phyloP scores from a whole-genome alignment of 64 coral and sea anemone genomes.

The Pocillopora damicornis region DNA sequence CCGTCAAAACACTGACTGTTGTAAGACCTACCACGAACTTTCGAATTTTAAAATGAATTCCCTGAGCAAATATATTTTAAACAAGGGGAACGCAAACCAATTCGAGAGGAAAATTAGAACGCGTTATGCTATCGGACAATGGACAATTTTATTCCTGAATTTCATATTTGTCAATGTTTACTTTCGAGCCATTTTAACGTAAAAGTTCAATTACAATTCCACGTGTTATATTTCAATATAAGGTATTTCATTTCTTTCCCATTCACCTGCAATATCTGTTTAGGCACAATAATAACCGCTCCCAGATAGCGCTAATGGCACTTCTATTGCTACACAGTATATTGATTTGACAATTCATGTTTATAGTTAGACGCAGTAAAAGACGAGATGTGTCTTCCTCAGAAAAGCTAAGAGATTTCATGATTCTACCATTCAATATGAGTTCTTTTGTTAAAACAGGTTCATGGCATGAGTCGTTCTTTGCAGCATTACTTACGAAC shows the following conservation, averaged over 20 bases:
- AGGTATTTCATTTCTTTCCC: not conserved
- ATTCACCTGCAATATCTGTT: not conserved
- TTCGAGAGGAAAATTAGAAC: too few species aligned
- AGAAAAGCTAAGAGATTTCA: not conserved
- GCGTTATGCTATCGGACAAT: too few species aligned
- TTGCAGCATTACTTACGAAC: conserved; percentile 3
- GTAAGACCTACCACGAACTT: too few species aligned
- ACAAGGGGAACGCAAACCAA: too few species aligned
- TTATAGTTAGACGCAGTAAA: too few species aligned
- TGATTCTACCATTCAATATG: not conserved
- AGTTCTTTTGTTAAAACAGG: not conserved
- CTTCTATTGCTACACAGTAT: not conserved
- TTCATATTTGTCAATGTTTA: too few species aligned
- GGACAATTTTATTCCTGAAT: too few species aligned
- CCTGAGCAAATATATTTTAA: too few species aligned
- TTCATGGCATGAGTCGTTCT: not conserved
- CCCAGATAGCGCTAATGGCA: not conserved
- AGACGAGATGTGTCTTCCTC: not conserved
- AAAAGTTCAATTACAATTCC: not conserved
- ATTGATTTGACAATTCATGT: not conserved
- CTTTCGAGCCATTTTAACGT: too few species aligned
- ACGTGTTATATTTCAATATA: not conserved
- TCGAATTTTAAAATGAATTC: too few species aligned
- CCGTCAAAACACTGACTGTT: too few species aligned
- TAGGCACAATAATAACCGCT: too few species aligned